Evolutionary conservation across 1,140 invertebrate genomes (phyloP), one percentile per base, ranked within the genome.

Genomic region (Radopholus similis): DNA sequence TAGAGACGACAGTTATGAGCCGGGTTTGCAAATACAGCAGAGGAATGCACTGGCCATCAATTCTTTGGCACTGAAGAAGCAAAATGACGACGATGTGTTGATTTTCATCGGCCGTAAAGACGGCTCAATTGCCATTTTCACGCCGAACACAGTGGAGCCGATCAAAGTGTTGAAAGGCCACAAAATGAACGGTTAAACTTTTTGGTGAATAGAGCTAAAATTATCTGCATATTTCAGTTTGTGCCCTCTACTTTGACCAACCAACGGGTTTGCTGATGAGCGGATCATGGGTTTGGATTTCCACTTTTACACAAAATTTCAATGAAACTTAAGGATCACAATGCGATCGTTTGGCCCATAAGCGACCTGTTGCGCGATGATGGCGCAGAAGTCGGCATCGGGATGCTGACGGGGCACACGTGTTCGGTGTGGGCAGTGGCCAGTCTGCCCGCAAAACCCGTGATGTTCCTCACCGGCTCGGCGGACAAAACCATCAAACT

Each of bases 401-500:
- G 64, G 13, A 23, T 51, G 34, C 55, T 78, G 32, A 18, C 42
- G 5, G 90, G 90, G 5, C 93, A 96, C 78, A 85, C 87, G 32
- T 81, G 89, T 26, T 91, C 93, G 28, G 90, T 97, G 13, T 97
- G 94, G 94, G 88, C 89, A 44, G 89, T 91, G 0, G 86, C 89
- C 26, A 94, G 93, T 21, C 91, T 83, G 5, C 83, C 83, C 26
- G 56, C 54, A 3, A 8, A 15, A 23, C 37, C 35, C 11, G n/a
- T n/a, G n/a, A 55, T 23, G 15, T 58, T 67, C 38, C 40, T 79
- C 0, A 82, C 82, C n/a, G 81, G 88, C 9, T 90, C 90, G 2
- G 95, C 94, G 23, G 95, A 97, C 83, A 93, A 92, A 84, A 88
- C 87, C 13, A 90, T 97, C 53, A 89, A 89, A 73, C 78, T 93